phyloP scores from a whole-genome alignment of 2,888 invertebrate species.

The Hesperia comma region DNA sequence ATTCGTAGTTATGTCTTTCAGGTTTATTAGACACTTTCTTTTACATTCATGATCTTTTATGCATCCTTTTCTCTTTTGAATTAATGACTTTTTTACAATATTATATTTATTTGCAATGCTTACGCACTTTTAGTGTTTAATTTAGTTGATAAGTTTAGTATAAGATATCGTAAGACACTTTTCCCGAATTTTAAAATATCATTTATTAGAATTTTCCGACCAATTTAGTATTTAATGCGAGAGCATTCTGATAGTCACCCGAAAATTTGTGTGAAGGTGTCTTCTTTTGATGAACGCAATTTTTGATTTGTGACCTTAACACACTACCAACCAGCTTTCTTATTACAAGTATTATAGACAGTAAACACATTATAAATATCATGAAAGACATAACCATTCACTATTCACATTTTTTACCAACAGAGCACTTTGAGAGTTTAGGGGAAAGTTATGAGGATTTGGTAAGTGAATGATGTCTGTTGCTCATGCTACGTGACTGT shows the following conservation, averaged over 20 bases:
- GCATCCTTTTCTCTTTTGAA: conserved; percentile 42
- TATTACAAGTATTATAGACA: neutral
- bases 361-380: conserved; percentile 12
- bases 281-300: neutral
- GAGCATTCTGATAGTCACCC: no score
- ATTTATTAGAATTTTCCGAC: neutral
- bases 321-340: neutral
- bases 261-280: conserved; percentile 26
- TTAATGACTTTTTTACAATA: conserved; percentile 43
- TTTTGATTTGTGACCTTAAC: conserved; percentile 3
- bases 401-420: neutral
- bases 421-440: conserved; percentile 13
- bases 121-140: conserved; percentile 60
- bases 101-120: conserved; percentile 69
- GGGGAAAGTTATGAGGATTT: conserved; percentile 20
- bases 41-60: conserved; percentile 39
- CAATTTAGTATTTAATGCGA: neutral
- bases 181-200: conserved; percentile 16
- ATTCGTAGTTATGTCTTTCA: conserved; percentile 21
- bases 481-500: conserved; percentile 74
- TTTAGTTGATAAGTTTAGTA: conserved; percentile 33
- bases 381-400: conserved; percentile 17
- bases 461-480: conserved; percentile 43
- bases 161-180: conserved; percentile 24
- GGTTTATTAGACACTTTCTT: conserved; percentile 15